Evolutionary conservation across 2,113 vertebrate genomes (phyloP).

Genomic region (Clinocottus analis): DNA sequence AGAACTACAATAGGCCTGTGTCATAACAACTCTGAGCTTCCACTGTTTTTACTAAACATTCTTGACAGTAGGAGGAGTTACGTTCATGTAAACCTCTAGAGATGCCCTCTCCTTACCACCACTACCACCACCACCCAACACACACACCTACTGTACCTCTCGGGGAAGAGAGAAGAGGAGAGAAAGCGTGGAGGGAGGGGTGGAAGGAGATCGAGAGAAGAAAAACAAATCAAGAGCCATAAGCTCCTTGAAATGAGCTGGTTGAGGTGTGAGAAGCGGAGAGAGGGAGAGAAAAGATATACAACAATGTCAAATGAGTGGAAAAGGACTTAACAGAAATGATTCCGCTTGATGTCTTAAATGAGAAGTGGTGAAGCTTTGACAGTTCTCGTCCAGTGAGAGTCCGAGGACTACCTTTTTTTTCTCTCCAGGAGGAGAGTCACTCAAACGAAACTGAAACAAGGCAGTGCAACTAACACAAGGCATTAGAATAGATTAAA

Average conservation of each 20-base stretch:
- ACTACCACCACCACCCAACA: slow-evolving; percentile 55
- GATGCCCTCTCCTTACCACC: slow-evolving; percentile 48
- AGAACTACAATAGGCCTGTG: slow-evolving; percentile 6
- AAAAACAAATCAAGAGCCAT: slow-evolving; percentile 75
- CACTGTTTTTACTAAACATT: slow-evolving; percentile 44
- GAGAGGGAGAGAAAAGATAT: slow-evolving; percentile 44
- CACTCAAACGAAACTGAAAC: slow-evolving; percentile 38
- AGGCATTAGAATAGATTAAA: slow-evolving; percentile 34
- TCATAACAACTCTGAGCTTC: slow-evolving; percentile 30
- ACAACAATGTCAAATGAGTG: slow-evolving; percentile 43
- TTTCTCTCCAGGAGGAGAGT: slow-evolving; percentile 32
- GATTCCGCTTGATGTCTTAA: slow-evolving; percentile 43
- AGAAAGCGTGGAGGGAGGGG: slow-evolving; percentile 48
- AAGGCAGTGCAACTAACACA: slow-evolving; percentile 47
- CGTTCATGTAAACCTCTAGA: slow-evolving; percentile 59
- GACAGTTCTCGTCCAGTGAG: slow-evolving; percentile 52
- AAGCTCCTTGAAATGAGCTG: slow-evolving; percentile 75
- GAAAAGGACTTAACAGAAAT: slow-evolving; percentile 50
- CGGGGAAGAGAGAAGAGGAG: slow-evolving; percentile 62
- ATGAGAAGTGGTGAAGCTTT: slow-evolving; percentile 60
- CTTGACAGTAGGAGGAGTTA: slow-evolving; percentile 69
- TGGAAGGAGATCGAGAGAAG: slow-evolving; percentile 47
- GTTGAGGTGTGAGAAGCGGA: slow-evolving; percentile 70
- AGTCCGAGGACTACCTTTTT: slow-evolving; percentile 44
- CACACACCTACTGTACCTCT: slow-evolving; percentile 77